These are phyloP conservation scores for Gadopsis bispinosus DNA, from an alignment of 2,797 vertebrate genomes.

Conservation along the genomic window DNA sequence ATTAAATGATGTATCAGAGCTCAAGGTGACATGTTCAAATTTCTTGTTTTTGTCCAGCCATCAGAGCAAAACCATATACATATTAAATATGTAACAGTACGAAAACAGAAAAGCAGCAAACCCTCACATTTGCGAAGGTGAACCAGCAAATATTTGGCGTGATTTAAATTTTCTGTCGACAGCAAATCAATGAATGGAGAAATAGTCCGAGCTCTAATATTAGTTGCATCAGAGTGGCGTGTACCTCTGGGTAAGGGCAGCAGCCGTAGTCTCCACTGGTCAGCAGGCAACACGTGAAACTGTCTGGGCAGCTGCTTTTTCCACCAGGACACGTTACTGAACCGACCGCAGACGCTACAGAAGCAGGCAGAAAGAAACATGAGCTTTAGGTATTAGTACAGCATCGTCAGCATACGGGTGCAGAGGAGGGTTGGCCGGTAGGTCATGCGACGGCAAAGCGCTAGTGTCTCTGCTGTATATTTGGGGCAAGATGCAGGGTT, in stretches of 20 bases:
- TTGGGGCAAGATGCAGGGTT: too few species aligned
- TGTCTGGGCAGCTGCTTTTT: constrained; percentile 67
- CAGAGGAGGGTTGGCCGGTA: neutral
- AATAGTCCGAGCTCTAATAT: too few species aligned
- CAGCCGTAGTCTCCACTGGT: constrained; percentile 83
- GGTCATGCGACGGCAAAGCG: too few species aligned
- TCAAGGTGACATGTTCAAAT: too few species aligned
- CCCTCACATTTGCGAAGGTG: neutral
- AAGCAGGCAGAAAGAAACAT: neutral
- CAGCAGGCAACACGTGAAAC: constrained; percentile 84
- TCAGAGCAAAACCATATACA: too few species aligned
- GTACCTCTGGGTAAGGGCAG: constrained; percentile 87
- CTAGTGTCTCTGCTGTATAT: too few species aligned
- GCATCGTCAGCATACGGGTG: neutral
- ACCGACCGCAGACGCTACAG: neutral
- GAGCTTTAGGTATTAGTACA: neutral
- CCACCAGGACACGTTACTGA: constrained; percentile 79
- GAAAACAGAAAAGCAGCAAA: neutral
- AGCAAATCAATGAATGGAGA: too few species aligned
- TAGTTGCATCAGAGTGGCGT: neutral
- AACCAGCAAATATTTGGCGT: neutral
- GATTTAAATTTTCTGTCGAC: neutral
- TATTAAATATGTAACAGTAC: neutral
- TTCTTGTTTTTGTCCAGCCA: too few species aligned
- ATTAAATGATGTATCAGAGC: too few species aligned